Base-by-base conservation (phyloP, 2,797 vertebrate genomes). In the Otus scops region DNA sequence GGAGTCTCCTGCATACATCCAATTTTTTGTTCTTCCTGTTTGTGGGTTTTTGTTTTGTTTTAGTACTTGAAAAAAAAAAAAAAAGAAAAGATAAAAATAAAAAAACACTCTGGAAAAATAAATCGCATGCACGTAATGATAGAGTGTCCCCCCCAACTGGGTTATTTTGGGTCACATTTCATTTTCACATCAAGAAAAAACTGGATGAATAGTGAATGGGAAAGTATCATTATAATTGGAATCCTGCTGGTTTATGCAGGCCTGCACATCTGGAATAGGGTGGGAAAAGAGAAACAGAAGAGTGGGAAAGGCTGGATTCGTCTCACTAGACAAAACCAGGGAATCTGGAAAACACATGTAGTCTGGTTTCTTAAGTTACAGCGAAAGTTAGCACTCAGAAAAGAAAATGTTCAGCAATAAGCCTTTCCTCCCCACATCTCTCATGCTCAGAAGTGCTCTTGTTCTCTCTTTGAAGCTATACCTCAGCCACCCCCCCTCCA, bases 231-330 rank as follows among this genome's bases (percentile, higher is more conserved):
- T 85, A 68, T 96, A 97, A 97, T 89, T 96, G 95, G 95, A 95
- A 95, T 95, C 93, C 92, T 89, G 95, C 97, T 97, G 96, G 92
- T 97, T 97, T 97, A 87, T 95, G 91, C 80, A 95, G 96, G 92
- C 87, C 79, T 90, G 93, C 92, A 97, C 97, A 97, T 97, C 96
- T 97, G 97, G 96, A 97, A 97, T 68, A 77, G 87, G 88, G 89
- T 95, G 94, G 93, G 87, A 95, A 97, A 94, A 92, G 57, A 97
- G 96, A 96, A 96, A 88, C 51, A 95, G 89, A 92, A 93, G 59
- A 97, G 92, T 87, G 71, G 82, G 79, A 92, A 97, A 93, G 80
- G 60, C 90, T 93, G 83, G 80, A 92, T 94, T 93, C 4, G 3
- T 92, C 95, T 93, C 81, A 80, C 79, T 88, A 93, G 89, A 89